phyloP scores from a whole-genome alignment of 2,797 vertebrate species.

The Enteromius viviparus region DNA sequence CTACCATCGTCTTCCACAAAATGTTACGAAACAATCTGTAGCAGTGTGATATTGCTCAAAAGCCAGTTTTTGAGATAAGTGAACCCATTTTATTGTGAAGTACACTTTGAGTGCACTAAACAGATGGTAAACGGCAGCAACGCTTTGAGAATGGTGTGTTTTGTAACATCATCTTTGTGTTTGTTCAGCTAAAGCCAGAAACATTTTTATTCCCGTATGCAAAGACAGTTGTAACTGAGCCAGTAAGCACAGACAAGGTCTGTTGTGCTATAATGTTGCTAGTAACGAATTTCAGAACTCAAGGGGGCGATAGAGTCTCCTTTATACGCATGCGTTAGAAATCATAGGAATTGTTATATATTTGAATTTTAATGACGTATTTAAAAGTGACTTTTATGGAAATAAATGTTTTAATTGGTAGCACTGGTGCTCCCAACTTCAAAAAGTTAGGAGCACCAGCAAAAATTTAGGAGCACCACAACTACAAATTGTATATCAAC shows the following conservation, averaged over 20 bases:
- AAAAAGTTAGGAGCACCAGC: too few species aligned
- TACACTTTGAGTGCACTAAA: neutral
- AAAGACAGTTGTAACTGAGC: neutral
- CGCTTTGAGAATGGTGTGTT: neutral
- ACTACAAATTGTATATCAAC: too few species aligned
- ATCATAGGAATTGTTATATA: neutral
- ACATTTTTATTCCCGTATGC: neutral
- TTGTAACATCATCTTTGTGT: neutral
- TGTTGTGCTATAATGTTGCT: neutral
- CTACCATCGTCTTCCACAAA: neutral
- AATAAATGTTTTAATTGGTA: too few species aligned
- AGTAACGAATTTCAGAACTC: neutral
- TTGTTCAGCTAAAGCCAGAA: neutral
- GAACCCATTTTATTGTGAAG: constrained; percentile 12
- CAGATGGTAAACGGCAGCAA: neutral
- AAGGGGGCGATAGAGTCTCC: neutral
- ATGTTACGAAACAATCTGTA: constrained; percentile 8
- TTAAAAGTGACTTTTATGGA: neutral
- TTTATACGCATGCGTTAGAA: neutral
- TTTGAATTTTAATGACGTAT: neutral
- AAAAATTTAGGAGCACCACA: too few species aligned
- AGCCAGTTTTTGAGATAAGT: neutral
- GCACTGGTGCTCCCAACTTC: too few species aligned
- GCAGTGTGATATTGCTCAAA: neutral
- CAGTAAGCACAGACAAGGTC: neutral